A percentile compares a stretch with the other conserved stretches of the same genome.
Conservation (phyloP, 2,797 vertebrate species). For the Enteromius radiatus region DNA sequence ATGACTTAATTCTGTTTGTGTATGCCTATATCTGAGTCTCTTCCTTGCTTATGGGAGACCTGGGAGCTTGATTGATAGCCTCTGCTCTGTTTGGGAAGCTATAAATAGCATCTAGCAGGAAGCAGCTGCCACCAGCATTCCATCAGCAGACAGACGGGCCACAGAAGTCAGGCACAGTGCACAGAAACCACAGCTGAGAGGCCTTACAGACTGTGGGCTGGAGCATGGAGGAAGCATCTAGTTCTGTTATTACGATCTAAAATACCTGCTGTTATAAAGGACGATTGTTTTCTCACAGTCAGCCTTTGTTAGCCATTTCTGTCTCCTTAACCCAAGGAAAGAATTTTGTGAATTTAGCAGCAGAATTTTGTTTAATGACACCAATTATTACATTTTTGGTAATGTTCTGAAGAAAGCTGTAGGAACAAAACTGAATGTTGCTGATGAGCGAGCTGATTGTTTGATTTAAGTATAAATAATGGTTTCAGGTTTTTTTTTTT, state of each 20-base stretch:
- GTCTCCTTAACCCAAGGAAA: neutral
- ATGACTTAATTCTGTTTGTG: neutral
- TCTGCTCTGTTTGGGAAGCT: conserved; percentile 62
- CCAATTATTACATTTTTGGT: neutral
- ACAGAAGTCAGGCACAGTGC: conserved; percentile 43
- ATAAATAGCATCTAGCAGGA: conserved; percentile 73
- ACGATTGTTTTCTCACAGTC: neutral
- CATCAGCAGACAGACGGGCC: conserved; percentile 51
- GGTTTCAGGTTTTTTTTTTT: neutral
- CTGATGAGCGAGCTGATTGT: neutral
- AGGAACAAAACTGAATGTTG: neutral
- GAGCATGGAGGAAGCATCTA: conserved; percentile 41
- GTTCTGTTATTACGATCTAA: conserved; percentile 36
- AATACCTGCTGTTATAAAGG: conserved; percentile 4
- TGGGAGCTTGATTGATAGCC: conserved; percentile 67
- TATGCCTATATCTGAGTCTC: neutral
- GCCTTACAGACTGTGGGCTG: conserved; percentile 12
- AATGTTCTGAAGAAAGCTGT: neutral
- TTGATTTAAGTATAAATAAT: neutral
- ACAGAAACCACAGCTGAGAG: conserved; percentile 49
- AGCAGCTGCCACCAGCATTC: conserved; percentile 73
- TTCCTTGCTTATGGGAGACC: conserved; percentile 21
- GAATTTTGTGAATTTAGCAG: neutral
- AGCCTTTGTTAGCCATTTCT: neutral
- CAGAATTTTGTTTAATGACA: neutral